Percentiles rank a stretch among this genome's conserved stretches.
These are phyloP conservation scores for Pseudorhombus dupliciocellatus DNA, from an alignment of 2,113 vertebrate species.

Conservation along the genomic window DNA sequence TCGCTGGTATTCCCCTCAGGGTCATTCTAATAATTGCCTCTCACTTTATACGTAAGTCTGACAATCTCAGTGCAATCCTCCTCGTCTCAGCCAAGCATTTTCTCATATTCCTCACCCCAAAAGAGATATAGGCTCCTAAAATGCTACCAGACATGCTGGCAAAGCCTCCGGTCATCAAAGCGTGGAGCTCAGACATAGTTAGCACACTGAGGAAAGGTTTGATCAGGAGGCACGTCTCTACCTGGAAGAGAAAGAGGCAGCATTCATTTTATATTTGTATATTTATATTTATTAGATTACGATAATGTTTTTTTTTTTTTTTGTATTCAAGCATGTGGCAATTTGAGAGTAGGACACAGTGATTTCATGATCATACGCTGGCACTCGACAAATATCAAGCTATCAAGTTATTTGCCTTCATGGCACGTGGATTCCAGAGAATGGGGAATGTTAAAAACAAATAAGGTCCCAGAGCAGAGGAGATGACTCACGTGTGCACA, in stretches of 20 bases:
- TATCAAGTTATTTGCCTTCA: too few relatives aligned
- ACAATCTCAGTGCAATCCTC: neutral
- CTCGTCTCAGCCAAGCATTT: neutral
- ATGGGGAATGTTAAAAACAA: too few relatives aligned
- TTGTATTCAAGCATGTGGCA: too few relatives aligned
- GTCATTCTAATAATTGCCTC: too few relatives aligned
- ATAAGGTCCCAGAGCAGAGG: too few relatives aligned
- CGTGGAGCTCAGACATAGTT: slow-evolving; percentile 88
- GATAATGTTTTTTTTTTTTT: neutral
- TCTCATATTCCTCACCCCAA: slow-evolving; percentile 82
- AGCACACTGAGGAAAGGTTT: slow-evolving; percentile 81
- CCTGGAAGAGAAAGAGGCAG: slow-evolving; percentile 67
- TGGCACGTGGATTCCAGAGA: too few relatives aligned
- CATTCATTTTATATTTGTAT: slow-evolving; percentile 6
- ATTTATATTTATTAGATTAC: neutral
- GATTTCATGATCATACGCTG: too few relatives aligned
- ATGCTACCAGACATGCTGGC: slow-evolving; percentile 86
- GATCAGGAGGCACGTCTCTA: slow-evolving; percentile 85
- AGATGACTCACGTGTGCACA: too few relatives aligned
- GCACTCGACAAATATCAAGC: too few relatives aligned
- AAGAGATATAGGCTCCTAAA: slow-evolving; percentile 87
- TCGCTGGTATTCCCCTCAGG: too few relatives aligned
- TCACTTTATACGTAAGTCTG: too few relatives aligned
- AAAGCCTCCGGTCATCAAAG: slow-evolving; percentile 89
- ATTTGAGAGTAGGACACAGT: too few relatives aligned